phyloP scores from a whole-genome alignment of 2,113 vertebrate species.

The Macrotus californicus region DNA sequence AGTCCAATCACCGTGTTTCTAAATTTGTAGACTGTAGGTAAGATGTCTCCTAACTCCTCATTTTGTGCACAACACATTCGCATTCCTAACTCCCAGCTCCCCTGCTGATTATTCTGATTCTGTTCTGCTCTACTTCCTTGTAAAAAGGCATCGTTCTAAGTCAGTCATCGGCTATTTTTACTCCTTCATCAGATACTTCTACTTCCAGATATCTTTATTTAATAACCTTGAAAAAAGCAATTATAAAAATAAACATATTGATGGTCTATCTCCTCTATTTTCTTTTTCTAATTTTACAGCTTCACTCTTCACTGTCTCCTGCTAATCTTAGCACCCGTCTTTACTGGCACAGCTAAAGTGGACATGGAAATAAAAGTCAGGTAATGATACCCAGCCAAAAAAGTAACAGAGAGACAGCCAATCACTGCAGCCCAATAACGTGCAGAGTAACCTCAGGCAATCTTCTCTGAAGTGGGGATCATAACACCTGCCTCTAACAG shows the following conservation, averaged over 20 bases:
- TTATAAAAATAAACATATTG: slow-evolving; percentile 42
- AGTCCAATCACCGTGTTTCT: neutral
- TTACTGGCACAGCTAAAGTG: neutral
- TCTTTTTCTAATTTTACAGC: neutral
- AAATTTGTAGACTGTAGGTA: neutral
- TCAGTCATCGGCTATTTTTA: slow-evolving; percentile 45
- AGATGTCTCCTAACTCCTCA: neutral
- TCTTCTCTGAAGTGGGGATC: neutral
- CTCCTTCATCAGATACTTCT: slow-evolving; percentile 28
- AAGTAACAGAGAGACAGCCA: neutral
- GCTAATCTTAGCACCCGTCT: neutral
- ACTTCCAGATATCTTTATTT: slow-evolving; percentile 25
- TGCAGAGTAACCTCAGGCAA: neutral
- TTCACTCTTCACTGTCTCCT: neutral
- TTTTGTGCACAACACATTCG: neutral
- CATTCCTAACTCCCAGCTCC: neutral
- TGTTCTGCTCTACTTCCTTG: slow-evolving; percentile 15
- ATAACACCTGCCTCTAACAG: neutral
- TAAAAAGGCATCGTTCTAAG: slow-evolving; percentile 21
- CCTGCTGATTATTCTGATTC: slow-evolving; percentile 20
- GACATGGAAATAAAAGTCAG: neutral
- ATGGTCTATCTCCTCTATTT: neutral
- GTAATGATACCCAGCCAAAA: neutral
- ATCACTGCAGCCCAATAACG: neutral
- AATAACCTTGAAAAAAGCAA: slow-evolving; percentile 37